phyloP scores from a whole-genome alignment of 2,113 vertebrate genomes.

The Rhinichthys klamathensis region DNA sequence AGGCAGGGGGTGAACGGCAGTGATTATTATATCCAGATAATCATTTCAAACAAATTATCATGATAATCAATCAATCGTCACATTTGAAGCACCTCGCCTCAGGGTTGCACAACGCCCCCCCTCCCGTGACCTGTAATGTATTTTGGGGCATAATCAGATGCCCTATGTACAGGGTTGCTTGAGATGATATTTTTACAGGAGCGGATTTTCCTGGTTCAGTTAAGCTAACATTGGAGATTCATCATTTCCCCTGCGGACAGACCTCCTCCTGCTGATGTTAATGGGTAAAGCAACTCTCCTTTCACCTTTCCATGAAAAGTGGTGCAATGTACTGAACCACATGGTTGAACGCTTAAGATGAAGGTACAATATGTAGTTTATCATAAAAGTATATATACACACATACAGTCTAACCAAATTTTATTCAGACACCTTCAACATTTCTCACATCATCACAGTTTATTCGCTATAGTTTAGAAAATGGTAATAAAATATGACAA shows the following conservation, averaged over 20 bases:
- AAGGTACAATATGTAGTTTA: not conserved
- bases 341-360: not conserved
- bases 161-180: slow-evolving; percentile 81
- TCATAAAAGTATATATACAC: too few species aligned
- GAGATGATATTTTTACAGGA: slow-evolving; percentile 69
- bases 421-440: too few species aligned
- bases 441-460: too few species aligned
- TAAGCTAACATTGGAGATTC: slow-evolving; percentile 48
- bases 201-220: slow-evolving; percentile 69
- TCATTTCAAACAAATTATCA: slow-evolving; percentile 95
- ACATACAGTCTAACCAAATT: too few species aligned
- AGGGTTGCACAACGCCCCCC: slow-evolving; percentile 72
- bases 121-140: slow-evolving; percentile 86
- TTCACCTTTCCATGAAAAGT: not conserved
- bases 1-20: slow-evolving; percentile 53
- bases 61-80: slow-evolving; percentile 96
- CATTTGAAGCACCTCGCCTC: slow-evolving; percentile 69
- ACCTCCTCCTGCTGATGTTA: slow-evolving; percentile 7
- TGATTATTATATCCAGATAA: slow-evolving; percentile 89
- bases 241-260: slow-evolving; percentile 50
- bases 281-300: slow-evolving; percentile 7
- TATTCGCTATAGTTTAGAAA: too few species aligned
- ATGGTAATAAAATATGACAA: too few species aligned
- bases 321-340: not conserved
- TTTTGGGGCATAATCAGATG: slow-evolving; percentile 80